Percentiles rank a stretch among this genome's conserved stretches.
Conservation (phyloP, 2,888 invertebrate genomes). For the Torymus texanus region DNA sequence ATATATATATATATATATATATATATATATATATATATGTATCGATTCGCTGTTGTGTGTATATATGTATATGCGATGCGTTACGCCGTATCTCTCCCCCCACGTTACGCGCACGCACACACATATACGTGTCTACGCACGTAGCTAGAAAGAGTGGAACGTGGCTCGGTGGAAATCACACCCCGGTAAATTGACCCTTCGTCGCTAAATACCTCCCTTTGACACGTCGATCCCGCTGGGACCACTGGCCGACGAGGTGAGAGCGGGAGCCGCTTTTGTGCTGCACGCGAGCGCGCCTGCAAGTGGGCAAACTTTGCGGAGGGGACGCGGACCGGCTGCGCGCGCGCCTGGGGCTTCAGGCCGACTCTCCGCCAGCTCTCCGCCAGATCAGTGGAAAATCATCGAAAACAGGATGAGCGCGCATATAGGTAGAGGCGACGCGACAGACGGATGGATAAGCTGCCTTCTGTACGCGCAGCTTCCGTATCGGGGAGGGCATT, state of each 20-base stretch:
- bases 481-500: background rate
- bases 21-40: too few species aligned
- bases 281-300: too few species aligned
- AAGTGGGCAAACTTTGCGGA: constrained; percentile 1
- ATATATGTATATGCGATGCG: constrained; percentile 36
- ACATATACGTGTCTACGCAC: constrained; percentile 7
- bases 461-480: constrained; percentile 1
- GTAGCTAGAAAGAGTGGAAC: constrained; percentile 32
- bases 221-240: constrained; percentile 60
- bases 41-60: constrained; percentile 47
- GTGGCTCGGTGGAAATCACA: constrained; percentile 67
- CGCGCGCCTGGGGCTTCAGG: background rate
- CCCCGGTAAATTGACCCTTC: constrained; percentile 71
- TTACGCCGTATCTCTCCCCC: too few species aligned
- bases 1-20: background rate
- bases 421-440: background rate
- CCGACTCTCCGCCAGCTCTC: constrained; percentile 6
- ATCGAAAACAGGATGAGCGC: constrained; percentile 32
- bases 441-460: constrained; percentile 34
- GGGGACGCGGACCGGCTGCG: background rate
- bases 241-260: background rate
- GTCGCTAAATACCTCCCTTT: constrained; percentile 70
- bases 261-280: background rate
- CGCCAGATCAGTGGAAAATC: constrained; percentile 49
- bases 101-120: background rate